Evolutionary conservation across 2,888 invertebrate species (phyloP).

Genomic region (Rhabditoides inermis): DNA sequence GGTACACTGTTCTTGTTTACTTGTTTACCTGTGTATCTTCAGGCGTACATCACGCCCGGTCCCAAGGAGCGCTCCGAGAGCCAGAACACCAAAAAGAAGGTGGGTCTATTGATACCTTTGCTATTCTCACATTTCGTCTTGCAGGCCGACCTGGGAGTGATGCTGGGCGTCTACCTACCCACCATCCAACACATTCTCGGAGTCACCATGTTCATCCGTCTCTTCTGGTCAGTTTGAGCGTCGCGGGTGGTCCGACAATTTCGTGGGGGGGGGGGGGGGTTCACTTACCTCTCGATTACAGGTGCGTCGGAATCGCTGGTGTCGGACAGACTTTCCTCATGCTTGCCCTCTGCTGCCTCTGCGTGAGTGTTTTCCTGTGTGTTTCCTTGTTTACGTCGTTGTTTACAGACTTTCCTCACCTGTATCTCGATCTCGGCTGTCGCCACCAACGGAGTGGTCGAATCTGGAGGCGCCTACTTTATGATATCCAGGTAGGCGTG

Average conservation of each 20-base stretch:
- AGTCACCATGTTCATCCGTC: conserved; percentile 94
- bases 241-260: too few species aligned
- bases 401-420: conserved; percentile 56
- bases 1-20: too few species aligned
- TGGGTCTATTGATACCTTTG: background rate
- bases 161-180: conserved; percentile 93
- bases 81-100: conserved; percentile 23
- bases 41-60: conserved; percentile 51
- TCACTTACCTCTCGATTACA: background rate
- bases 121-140: conserved; percentile 11
- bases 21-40: too few species aligned
- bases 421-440: conserved; percentile 98
- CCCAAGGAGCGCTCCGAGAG: conserved; percentile 32
- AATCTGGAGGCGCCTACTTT: conserved; percentile 64
- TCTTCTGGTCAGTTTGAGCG: conserved; percentile 68
- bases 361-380: conserved; percentile 53
- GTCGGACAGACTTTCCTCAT: conserved; percentile 85
- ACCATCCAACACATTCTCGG: conserved; percentile 99
- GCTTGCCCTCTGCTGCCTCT: conserved; percentile 67
- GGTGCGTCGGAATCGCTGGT: conserved; percentile 89
- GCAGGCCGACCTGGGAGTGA: conserved; percentile 86
- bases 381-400: too few species aligned
- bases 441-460: conserved; percentile 97
- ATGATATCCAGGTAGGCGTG: conserved; percentile 31
- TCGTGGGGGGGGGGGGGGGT: too few species aligned